Evolutionary conservation across 2,888 invertebrate genomes (phyloP), one percentile per base, ranked within the genome.

Genomic region (Tholera decimalis): DNA sequence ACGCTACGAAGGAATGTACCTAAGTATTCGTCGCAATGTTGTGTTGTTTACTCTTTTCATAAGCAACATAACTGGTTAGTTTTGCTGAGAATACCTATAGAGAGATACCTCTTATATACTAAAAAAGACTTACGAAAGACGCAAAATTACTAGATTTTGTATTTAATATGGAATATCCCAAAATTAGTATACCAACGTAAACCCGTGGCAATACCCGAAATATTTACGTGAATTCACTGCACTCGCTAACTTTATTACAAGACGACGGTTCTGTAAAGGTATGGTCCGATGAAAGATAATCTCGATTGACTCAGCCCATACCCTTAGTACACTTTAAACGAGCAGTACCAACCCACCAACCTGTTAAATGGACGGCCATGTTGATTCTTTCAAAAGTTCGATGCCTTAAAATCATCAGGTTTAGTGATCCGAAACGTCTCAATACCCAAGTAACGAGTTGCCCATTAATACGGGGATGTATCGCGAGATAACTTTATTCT

Each of bases 401-500:
- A 83, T 87, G 88, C 87, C 89, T 88, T 82, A 86, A 87, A 90
- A 91, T 89, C 90, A 90, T 91, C 90, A 89, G 77, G 77, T 83
- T 84, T 83, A 87, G 85, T 90, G 90, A 91, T 91, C 91, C 88
- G 69, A 90, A 91, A 94, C 92, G 88, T 94, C 94, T 95, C 93
- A 95, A 95, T 95, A 94, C 90, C 90, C 93, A 92, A 94, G 94
- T 95, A 95, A 95, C 94, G 94, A 95, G 94, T 93, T 93, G 91
- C 89, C 92, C 94, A 95, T 95, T 94, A 95, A 95, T 95, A 94
- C 91, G 86, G 93, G 94, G 94, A 94, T 95, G 93, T 94, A 94
- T 95, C 93, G 93, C 89, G 86, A 94, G 95, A 95, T 95, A 95
- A 93, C 95, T 95, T 95, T 94, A 95, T 95, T 94, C 94, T 95